These are phyloP conservation scores for Pluvianellus socialis DNA, from an alignment of 2,113 vertebrate genomes.

Conservation along the genomic window DNA sequence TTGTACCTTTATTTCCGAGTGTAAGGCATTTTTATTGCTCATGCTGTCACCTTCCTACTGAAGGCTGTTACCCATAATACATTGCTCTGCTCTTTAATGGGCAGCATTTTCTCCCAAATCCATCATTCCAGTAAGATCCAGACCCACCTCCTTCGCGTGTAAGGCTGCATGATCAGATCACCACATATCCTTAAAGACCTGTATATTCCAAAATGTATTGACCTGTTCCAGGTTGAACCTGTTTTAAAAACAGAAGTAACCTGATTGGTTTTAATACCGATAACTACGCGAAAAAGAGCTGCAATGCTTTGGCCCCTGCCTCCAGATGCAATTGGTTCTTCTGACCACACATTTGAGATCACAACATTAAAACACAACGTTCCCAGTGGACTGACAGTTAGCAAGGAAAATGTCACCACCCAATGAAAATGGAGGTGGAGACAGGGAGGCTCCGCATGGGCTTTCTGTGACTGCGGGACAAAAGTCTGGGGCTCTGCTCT, in stretches of 20 bases:
- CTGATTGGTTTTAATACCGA: background rate
- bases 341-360: background rate
- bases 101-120: background rate
- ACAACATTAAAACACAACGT: background rate
- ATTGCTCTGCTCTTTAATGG: background rate
- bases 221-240: background rate
- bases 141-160: background rate
- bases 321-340: background rate
- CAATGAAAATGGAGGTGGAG: background rate
- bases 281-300: background rate
- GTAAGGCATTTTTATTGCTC: background rate
- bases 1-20: background rate
- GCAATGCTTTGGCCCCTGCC: background rate
- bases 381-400: background rate
- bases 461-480: background rate
- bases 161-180: background rate
- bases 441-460: rapidly evolving
- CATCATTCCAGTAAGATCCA: background rate
- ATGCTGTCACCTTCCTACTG: background rate
- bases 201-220: background rate
- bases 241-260: background rate
- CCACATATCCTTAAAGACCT: background rate
- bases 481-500: background rate
- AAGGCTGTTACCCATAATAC: background rate
- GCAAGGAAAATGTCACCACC: background rate